Conservation (phyloP, 1,140 invertebrate species). For the Drosophila sulfurigaster region DNA sequence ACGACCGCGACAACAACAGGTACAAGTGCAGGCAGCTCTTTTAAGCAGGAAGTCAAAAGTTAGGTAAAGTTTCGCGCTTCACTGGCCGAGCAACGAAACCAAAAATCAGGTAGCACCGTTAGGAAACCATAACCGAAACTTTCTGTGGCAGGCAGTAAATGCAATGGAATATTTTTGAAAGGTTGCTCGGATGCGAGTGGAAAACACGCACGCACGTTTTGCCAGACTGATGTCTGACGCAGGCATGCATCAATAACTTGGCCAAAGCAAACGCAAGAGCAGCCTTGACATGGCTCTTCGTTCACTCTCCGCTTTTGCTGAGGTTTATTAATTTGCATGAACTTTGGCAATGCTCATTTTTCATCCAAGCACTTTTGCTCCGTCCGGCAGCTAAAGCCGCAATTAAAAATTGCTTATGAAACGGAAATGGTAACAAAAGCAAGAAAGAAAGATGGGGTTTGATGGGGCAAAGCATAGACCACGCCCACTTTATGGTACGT, state of each 20-base stretch:
- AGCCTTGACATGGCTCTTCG: conserved; percentile 29
- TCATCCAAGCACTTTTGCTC: conserved; percentile 52
- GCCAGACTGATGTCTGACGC: conserved; percentile 8
- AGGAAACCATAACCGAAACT: neutral
- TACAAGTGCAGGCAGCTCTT: neutral
- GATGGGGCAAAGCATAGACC: conserved; percentile 15
- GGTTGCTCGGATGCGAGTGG: neutral
- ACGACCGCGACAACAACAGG: neutral
- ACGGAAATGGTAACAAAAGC: conserved; percentile 67
- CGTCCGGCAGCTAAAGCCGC: conserved; percentile 65
- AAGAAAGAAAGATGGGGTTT: neutral
- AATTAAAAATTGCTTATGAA: conserved; percentile 82
- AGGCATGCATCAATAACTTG: conserved; percentile 71
- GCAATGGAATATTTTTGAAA: conserved; percentile 42
- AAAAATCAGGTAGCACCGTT: conserved; percentile 6
- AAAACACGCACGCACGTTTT: conserved; percentile 47
- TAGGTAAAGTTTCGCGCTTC: conserved; percentile 63
- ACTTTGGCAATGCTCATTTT: conserved; percentile 73
- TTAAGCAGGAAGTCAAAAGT: conserved; percentile 38
- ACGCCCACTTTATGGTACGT: conserved; percentile 39
- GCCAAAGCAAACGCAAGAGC: conserved; percentile 31
- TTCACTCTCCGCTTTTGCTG: conserved; percentile 14
- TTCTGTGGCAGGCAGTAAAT: conserved; percentile 25
- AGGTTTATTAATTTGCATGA: conserved; percentile 82
- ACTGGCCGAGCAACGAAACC: neutral